Evolutionary conservation across 2,113 vertebrate genomes (phyloP).

Genomic region (Corydoras sp.): DNA sequence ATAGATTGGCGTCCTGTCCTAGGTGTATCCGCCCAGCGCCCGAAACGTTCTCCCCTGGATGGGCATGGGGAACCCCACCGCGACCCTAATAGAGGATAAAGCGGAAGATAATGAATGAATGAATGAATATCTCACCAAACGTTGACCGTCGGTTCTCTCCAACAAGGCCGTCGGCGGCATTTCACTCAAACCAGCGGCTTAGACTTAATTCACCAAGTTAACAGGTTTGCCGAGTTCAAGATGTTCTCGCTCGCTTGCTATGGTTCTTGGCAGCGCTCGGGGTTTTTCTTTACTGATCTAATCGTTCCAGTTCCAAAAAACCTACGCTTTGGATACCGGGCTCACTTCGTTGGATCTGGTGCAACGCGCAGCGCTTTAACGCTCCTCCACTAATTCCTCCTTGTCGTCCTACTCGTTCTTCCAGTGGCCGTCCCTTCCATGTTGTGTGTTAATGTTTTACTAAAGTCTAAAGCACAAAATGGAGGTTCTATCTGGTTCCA

Average conservation of each 20-base stretch:
- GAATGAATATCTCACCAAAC: too few species aligned
- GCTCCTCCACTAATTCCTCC: background rate
- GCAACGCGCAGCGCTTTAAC: too few species aligned
- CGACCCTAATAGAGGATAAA: too few species aligned
- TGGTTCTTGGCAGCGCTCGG: conserved; percentile 38
- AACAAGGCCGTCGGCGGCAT: too few species aligned
- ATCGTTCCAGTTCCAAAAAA: background rate
- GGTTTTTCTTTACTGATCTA: conserved; percentile 42
- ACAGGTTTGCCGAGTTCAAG: conserved; percentile 49
- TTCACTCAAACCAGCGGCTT: too few species aligned
- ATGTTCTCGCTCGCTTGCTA: conserved; percentile 46
- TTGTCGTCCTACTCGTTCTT: conserved; percentile 19
- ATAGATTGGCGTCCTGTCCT: too few species aligned
- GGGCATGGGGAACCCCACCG: too few species aligned
- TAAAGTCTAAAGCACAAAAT: conserved; percentile 24
- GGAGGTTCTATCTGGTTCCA: conserved; percentile 23
- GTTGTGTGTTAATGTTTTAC: conserved; percentile 42
- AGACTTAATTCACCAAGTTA: conserved; percentile 36
- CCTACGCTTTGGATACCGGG: background rate
- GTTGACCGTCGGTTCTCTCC: too few species aligned
- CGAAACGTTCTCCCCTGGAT: too few species aligned
- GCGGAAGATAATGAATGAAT: too few species aligned
- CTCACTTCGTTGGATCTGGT: too few species aligned
- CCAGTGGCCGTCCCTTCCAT: conserved; percentile 20
- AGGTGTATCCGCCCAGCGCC: too few species aligned